Conservation (phyloP, 2,888 invertebrate species). For the Lysandra bellargus region DNA sequence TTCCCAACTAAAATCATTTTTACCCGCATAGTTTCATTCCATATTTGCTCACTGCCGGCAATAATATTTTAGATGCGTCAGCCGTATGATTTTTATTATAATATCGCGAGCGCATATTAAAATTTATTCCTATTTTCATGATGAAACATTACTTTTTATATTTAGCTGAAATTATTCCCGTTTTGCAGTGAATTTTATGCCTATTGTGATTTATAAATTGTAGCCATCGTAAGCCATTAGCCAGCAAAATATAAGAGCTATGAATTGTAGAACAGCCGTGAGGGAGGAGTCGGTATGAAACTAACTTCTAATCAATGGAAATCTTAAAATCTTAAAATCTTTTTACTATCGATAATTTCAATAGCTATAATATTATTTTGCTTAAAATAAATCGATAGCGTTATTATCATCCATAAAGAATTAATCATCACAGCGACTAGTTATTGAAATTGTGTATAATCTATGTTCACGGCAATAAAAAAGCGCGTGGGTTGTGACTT, state of each 20-base stretch:
- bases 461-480: neutral
- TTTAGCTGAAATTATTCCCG: neutral
- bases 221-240: neutral
- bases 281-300: no score
- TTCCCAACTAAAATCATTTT: slow-evolving; percentile 12
- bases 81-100: slow-evolving; percentile 21
- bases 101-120: slow-evolving; percentile 8
- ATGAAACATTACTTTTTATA: slow-evolving; percentile 9
- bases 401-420: neutral
- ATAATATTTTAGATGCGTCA: slow-evolving; percentile 20
- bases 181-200: neutral
- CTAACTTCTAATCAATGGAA: no score
- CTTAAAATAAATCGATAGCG: neutral
- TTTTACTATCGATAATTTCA: neutral
- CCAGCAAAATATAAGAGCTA: neutral
- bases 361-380: no score
- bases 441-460: neutral
- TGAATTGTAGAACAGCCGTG: no score
- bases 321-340: no score
- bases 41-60: slow-evolving; percentile 14
- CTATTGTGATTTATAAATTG: neutral
- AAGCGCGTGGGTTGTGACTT: neutral
- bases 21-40: slow-evolving; percentile 18
- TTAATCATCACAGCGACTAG: neutral
- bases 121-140: neutral